Percentiles rank a stretch among this genome's conserved stretches.
Evolutionary conservation across 2,113 vertebrate genomes (phyloP).

Genomic region (Furnarius figulus): DNA sequence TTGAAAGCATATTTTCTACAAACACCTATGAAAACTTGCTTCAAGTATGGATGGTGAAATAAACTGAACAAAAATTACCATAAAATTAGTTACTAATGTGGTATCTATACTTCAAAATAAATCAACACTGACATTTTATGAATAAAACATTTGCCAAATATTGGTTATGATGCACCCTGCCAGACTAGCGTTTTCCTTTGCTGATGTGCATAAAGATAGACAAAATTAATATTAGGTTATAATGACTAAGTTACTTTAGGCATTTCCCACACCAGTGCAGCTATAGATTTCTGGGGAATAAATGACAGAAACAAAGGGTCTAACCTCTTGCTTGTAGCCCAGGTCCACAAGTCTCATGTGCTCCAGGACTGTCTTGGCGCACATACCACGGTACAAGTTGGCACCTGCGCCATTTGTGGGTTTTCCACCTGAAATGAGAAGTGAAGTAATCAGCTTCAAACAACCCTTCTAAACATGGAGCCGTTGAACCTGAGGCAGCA

Average conservation of each 20-base stretch:
- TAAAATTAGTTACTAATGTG: neutral
- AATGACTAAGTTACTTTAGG: neutral
- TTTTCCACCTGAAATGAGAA: conserved; percentile 88
- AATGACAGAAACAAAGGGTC: neutral
- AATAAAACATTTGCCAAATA: neutral
- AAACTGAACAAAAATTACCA: neutral
- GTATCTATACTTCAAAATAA: neutral
- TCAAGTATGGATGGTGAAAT: neutral
- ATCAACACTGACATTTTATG: neutral
- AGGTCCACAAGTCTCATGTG: conserved; percentile 91
- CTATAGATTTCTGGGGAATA: neutral
- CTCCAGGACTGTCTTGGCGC: conserved; percentile 84
- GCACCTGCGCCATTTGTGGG: conserved; percentile 96
- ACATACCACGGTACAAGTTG: conserved; percentile 92
- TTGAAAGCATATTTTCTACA: neutral
- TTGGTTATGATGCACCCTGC: neutral
- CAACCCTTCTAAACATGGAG: neutral
- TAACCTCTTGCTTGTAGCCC: conserved; percentile 95
- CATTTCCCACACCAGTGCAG: neutral
- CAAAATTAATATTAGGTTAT: neutral
- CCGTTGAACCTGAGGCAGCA: neutral
- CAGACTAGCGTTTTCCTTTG: neutral
- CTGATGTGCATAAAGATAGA: neutral
- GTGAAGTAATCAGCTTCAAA: neutral
- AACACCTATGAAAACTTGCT: neutral